Base-by-base conservation (phyloP, 2,113 vertebrate genomes). In the Argyrosomus japonicus region DNA sequence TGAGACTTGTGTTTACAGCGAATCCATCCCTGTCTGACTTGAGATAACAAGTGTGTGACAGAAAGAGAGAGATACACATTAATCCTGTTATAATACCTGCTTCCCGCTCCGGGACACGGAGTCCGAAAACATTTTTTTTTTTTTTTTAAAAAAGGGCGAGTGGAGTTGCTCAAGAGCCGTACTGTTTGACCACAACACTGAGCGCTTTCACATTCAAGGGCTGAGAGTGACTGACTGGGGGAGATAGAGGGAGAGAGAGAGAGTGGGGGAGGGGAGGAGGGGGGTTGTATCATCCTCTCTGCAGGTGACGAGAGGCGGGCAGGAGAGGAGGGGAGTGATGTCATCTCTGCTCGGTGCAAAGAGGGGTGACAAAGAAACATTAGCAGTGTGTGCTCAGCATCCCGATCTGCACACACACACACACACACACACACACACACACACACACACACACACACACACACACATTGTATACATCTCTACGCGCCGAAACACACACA, bases 21-120 rank as follows among this genome's bases (percentile, higher is more conserved):
- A 61, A 64, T 32, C 53, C 83, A 75, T 69, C 76, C 36, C 77
- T 83, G 83, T 91, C 70, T 81, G 63, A 62, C 70, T 29, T 2
- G n/a, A 68, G 85, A 89, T 89, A 85, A 77, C 56, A 45, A 71
- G 69, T 58, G 72, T 88, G 84, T 82, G 87, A 85, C 72, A 81
- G 68, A 51, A 47, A 29, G 88, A 75, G 79, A 75, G 40, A 58
- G 36, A 80, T 32, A 25, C 77, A 76, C 51, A 79, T 84, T 77
- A 87, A 85, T 86, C 76, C 76, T 75, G 81, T 71, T 82, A 71
- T 64, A 56, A 83, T 74, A 83, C 67, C 77, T 67, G 57, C 61
- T 72, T 58, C 63, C 40, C 21, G 32, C 77, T 78, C 78, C 36
- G 77, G 51, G 76, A 83, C 80, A 65, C 43, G 0, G 11, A 51